Evolutionary conservation across 2,888 invertebrate species (phyloP), one percentile per base, ranked within the genome.

Genomic region (Ornithoptera priamus): DNA sequence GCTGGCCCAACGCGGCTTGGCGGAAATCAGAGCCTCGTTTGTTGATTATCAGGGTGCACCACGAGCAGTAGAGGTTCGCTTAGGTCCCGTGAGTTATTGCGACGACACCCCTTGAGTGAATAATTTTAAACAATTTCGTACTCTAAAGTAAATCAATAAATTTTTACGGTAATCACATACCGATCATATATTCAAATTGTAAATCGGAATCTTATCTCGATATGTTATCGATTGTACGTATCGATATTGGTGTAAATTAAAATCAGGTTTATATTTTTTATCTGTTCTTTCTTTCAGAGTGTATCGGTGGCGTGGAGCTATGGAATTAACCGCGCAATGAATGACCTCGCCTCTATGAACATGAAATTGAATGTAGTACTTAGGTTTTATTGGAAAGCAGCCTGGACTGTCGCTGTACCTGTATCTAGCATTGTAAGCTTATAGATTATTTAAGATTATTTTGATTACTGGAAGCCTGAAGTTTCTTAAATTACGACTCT

Each of bases 341-440:
- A 85, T 5, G 94, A 95, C 77, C 83, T 95, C 74, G 85, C 81
- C 1, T 84, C 89, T 17, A 95, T 96, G 95, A 85, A 90, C 61
- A 95, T 97, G 89, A 94, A 94, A 58, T 89, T 95, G 53, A 93
- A 94, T 72, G 93, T 89, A 69, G 83, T 94, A 1, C 88, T 94
- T 7, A 86, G 90, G 56, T 88, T 88, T 72, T 95, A 96, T 79
- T 97, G 97, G 97, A 95, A 94, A 86, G 78, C 93, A 24, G 93
- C 94, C 60, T 97, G 97, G 97, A 93, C 94, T 36, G 89, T 95
- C 68, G 83, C 96, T 1, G 94, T 96, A 18, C 97, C 97, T 2
- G 58, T 94, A 20, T 93, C 94, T 42, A 94, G 96, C 72, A 57
- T 96, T 81, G 97, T 97, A 89, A 94, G 95, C 56, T 20, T 56